Evolutionary conservation across 2,797 vertebrate genomes (phyloP).

Genomic region (Leptodactylus fallax): DNA sequence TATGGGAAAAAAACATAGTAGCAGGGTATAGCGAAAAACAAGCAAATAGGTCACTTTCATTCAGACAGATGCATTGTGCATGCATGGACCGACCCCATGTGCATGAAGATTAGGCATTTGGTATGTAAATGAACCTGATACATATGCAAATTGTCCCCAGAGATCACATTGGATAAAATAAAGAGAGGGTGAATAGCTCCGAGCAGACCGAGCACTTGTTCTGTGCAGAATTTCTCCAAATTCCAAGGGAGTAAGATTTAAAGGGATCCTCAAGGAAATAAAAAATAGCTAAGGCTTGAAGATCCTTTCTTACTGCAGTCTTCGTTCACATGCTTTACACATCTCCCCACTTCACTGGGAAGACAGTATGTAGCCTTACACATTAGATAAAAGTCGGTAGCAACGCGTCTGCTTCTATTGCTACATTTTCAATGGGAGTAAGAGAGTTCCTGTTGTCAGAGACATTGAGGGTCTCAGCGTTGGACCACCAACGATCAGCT

Average conservation of each 20-base stretch:
- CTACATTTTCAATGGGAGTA: too few species aligned
- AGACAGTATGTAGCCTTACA: too few species aligned
- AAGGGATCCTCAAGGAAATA: neutral
- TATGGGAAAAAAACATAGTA: neutral
- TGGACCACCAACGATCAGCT: too few species aligned
- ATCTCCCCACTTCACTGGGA: neutral
- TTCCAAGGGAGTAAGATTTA: neutral
- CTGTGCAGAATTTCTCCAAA: neutral
- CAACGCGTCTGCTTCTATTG: too few species aligned
- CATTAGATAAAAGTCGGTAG: too few species aligned
- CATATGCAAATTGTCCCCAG: constrained; percentile 54
- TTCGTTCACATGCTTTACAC: neutral
- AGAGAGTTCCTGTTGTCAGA: too few species aligned
- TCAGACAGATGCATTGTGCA: constrained; percentile 29
- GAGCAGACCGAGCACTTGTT: neutral
- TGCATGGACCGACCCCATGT: constrained; percentile 32
- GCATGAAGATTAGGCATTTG: constrained; percentile 47
- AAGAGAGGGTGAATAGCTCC: neutral
- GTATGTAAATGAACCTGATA: constrained; percentile 56
- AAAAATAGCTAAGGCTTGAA: neutral
- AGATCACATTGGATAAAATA: constrained; percentile 19
- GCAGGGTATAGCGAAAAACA: neutral
- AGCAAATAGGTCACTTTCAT: constrained; percentile 29
- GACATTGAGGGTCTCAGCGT: too few species aligned
- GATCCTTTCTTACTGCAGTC: neutral